Conservation (phyloP, 2,888 invertebrate genomes). For the Syritta pipiens region DNA sequence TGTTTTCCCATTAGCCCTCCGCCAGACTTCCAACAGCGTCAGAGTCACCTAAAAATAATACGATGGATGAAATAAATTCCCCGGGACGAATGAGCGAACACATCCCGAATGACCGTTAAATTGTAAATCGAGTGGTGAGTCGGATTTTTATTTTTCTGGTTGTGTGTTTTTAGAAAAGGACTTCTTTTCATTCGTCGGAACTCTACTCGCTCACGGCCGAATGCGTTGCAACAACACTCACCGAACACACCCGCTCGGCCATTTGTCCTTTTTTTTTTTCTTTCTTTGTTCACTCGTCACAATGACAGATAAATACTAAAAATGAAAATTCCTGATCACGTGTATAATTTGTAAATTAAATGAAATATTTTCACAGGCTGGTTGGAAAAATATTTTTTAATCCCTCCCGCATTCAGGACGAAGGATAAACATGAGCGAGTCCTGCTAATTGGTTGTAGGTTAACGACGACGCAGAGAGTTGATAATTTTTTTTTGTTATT, state of each 20-base stretch:
- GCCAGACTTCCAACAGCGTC: constrained; percentile 35
- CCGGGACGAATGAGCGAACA: background rate
- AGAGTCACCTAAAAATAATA: constrained; percentile 5
- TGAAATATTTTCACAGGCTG: constrained; percentile 9
- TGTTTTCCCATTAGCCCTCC: constrained; percentile 55
- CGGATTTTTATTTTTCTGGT: constrained; percentile 9
- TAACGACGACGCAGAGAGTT: too few species aligned
- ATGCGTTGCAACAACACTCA: too few species aligned
- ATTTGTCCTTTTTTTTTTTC: background rate
- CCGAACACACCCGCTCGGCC: too few species aligned
- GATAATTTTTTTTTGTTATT: too few species aligned
- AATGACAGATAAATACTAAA: too few species aligned
- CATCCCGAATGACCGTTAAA: background rate
- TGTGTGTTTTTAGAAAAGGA: background rate
- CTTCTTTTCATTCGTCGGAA: background rate
- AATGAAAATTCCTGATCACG: too few species aligned
- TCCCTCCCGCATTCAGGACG: too few species aligned
- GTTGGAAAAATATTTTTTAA: too few species aligned
- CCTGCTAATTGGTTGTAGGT: too few species aligned
- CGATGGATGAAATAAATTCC: constrained; percentile 42
- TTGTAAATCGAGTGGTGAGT: constrained; percentile 33
- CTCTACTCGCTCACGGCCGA: background rate
- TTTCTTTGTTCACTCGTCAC: too few species aligned
- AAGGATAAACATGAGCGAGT: too few species aligned
- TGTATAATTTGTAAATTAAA: constrained; percentile 40